A percentile compares a stretch with the other conserved stretches of the same genome.
These are phyloP conservation scores for Drosophila suboccidentalis DNA, from an alignment of 2,888 invertebrate species.

Conservation along the genomic window DNA sequence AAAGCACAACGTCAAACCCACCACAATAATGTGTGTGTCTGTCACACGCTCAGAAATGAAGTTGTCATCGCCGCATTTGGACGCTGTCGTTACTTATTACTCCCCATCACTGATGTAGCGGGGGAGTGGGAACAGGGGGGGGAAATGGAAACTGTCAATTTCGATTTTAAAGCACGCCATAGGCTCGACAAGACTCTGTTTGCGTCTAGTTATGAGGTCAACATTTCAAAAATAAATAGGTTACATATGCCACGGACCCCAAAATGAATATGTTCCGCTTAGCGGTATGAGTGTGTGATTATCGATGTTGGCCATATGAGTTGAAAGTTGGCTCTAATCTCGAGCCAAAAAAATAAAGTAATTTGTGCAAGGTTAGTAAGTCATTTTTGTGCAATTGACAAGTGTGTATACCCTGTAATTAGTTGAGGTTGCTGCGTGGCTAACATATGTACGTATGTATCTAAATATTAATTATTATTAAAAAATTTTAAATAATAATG, in stretches of 20 bases:
- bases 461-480: too few species aligned
- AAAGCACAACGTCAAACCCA: constrained; percentile 48
- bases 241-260: constrained; percentile 59
- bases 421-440: too few species aligned
- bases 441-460: too few species aligned
- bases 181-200: constrained; percentile 54
- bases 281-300: constrained; percentile 6
- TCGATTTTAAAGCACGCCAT: constrained; percentile 61
- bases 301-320: constrained; percentile 9
- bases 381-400: constrained; percentile 20
- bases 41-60: constrained; percentile 69
- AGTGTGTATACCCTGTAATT: constrained; percentile 25
- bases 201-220: constrained; percentile 71
- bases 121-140: background rate
- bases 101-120: constrained; percentile 21
- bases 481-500: too few species aligned
- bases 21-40: constrained; percentile 40
- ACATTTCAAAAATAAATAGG: constrained; percentile 77
- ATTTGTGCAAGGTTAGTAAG: constrained; percentile 61
- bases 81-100: constrained; percentile 56
- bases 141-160: constrained; percentile 29
- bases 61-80: constrained; percentile 78
- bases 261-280: constrained; percentile 23
- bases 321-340: constrained; percentile 30
- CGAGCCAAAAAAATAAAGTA: constrained; percentile 17